Evolutionary conservation across 2,797 vertebrate genomes (phyloP).

Genomic region (Rhinogobio ventralis): DNA sequence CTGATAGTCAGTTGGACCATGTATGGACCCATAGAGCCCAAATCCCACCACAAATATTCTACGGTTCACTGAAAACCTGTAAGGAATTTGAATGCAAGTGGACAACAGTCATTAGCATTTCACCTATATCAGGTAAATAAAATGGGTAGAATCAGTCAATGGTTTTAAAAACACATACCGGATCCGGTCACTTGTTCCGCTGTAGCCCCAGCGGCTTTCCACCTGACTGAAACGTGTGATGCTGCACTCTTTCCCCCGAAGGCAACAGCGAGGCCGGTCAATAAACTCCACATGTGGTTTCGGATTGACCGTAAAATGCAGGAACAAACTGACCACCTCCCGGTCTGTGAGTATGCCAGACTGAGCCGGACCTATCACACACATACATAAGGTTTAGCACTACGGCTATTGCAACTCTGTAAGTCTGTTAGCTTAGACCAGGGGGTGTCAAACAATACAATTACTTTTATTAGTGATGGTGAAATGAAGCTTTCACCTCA

Average conservation of each 20-base stretch:
- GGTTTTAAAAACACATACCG: slow-evolving; percentile 75
- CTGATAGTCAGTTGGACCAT: slow-evolving; percentile 96
- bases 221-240: slow-evolving; percentile 98
- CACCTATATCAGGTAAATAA: background rate
- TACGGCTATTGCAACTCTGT: background rate
- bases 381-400: background rate
- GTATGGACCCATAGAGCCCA: slow-evolving; percentile 97
- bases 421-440: background rate
- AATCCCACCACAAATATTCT: slow-evolving; percentile 97
- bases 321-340: slow-evolving; percentile 96
- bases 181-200: slow-evolving; percentile 96
- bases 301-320: slow-evolving; percentile 99
- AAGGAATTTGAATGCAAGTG: slow-evolving; percentile 11
- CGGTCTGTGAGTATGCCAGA: slow-evolving; percentile 87
- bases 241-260: slow-evolving; percentile 96
- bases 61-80: slow-evolving; percentile 94
- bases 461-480: too few relatives aligned
- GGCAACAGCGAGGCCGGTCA: slow-evolving; percentile 95
- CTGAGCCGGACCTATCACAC: slow-evolving; percentile 84
- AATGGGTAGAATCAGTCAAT: background rate
- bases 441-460: too few relatives aligned
- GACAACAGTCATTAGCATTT: background rate
- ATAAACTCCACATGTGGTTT: slow-evolving; percentile 98
- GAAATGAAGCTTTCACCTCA: too few relatives aligned
- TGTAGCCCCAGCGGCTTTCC: slow-evolving; percentile 99